phyloP scores from a whole-genome alignment of 92 coral and sea anemone genomes.

The Umimayanthus kanabou region DNA sequence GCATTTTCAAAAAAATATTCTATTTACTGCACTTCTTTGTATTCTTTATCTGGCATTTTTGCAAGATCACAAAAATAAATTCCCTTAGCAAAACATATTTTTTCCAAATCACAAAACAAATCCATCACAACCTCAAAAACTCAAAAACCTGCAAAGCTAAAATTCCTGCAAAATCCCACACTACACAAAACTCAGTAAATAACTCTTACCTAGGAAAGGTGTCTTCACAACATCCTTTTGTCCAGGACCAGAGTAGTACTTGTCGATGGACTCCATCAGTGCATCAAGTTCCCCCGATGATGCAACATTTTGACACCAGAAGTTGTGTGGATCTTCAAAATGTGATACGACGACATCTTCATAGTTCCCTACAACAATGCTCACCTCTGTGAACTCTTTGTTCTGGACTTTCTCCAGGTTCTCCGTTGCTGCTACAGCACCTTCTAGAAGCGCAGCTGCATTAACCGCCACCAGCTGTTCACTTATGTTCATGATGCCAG shows the following conservation, averaged over 20 bases:
- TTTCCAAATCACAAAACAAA: too few relatives aligned
- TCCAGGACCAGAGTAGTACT: constrained; percentile 58
- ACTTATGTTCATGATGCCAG: constrained; percentile 69
- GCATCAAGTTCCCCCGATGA: constrained; percentile 68
- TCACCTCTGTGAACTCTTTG: constrained; percentile 57
- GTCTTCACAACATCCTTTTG: constrained; percentile 45
- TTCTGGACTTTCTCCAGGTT: constrained; percentile 60
- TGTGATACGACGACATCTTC: constrained; percentile 84
- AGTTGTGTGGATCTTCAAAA: constrained; percentile 77
- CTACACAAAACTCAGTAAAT: background rate
- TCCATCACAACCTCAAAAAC: background rate
- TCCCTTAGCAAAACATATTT: too few relatives aligned
- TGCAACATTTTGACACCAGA: constrained; percentile 90
- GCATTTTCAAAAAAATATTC: too few relatives aligned
- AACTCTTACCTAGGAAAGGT: constrained; percentile 74
- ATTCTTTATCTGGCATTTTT: too few relatives aligned
- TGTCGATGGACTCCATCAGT: constrained; percentile 72
- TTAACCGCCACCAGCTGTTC: constrained; percentile 72
- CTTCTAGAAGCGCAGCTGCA: constrained; percentile 68
- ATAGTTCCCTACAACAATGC: constrained; percentile 68
- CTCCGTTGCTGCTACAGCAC: constrained; percentile 60
- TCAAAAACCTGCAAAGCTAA: background rate
- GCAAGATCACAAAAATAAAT: too few relatives aligned
- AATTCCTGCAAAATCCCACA: too few relatives aligned
- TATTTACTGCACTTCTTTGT: too few relatives aligned